Evolutionary conservation across 2,888 invertebrate genomes (phyloP).

Genomic region (Achlya flavicornis): DNA sequence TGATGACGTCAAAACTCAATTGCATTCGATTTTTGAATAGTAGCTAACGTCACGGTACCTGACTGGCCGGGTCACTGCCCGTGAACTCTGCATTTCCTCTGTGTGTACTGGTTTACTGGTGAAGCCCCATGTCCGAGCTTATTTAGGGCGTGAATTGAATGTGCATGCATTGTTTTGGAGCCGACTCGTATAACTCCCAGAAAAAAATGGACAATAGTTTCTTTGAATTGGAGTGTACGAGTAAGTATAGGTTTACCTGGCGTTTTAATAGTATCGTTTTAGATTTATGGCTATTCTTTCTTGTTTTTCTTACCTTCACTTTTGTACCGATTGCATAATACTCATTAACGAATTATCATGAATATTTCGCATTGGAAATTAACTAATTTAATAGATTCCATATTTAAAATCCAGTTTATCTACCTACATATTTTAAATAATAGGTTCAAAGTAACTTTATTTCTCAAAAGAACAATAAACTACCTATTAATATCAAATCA

Average conservation of each 20-base stretch:
- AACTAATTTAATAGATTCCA: no score
- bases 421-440: no score
- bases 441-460: no score
- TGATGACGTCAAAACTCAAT: conserved; percentile 8
- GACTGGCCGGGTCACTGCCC: conserved; percentile 74
- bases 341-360: no score
- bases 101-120: conserved; percentile 41
- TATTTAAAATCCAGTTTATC: no score
- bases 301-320: no score
- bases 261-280: background rate
- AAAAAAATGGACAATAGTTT: conserved; percentile 16
- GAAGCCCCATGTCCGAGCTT: conserved; percentile 46
- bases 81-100: conserved; percentile 77
- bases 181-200: conserved; percentile 18
- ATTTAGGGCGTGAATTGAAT: conserved; percentile 64
- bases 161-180: conserved; percentile 34
- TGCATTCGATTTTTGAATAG: conserved; percentile 23
- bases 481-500: conserved; percentile 20
- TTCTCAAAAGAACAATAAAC: no score
- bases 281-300: background rate
- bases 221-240: conserved; percentile 17
- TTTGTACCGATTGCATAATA: no score
- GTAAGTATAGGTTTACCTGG: background rate
- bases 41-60: conserved; percentile 61
- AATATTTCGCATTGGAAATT: no score